These are phyloP conservation scores for Pristionchus exspectatus DNA, from an alignment of 2,888 invertebrate species.

Conservation along the genomic window DNA sequence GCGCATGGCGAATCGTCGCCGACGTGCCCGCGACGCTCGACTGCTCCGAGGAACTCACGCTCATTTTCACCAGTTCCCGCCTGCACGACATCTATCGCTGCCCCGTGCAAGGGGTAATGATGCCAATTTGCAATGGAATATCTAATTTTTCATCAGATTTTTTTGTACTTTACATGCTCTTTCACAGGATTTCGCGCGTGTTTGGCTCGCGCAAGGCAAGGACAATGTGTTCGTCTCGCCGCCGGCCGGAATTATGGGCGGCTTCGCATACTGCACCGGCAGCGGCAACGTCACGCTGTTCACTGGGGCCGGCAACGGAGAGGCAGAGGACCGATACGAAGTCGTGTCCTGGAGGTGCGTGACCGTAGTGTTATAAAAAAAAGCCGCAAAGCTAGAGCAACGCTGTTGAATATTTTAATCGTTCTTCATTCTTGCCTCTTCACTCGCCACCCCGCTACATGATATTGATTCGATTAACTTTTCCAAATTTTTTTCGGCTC, in stretches of 20 bases:
- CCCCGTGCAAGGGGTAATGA: not conserved
- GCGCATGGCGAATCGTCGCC: not conserved
- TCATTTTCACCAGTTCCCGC: not conserved
- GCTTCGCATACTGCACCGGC: not conserved
- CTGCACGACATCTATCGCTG: not conserved
- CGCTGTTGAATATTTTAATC: not conserved
- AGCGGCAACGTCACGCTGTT: not conserved
- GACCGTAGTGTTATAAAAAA: too few relatives aligned
- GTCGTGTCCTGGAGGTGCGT: not conserved
- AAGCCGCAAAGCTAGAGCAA: too few relatives aligned
- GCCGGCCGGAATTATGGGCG: not conserved
- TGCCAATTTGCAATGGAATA: too few relatives aligned
- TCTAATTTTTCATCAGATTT: too few relatives aligned
- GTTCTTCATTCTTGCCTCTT: too few relatives aligned
- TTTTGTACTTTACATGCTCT: not conserved
- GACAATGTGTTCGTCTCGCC: not conserved
- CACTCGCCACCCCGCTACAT: too few relatives aligned
- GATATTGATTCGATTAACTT: too few relatives aligned
- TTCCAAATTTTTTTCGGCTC: too few relatives aligned
- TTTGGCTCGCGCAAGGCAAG: not conserved
- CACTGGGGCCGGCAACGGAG: not conserved
- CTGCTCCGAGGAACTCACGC: not conserved
- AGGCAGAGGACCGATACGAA: not conserved
- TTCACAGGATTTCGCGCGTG: not conserved
- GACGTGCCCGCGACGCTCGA: not conserved